phyloP scores from a whole-genome alignment of 2,888 invertebrate genomes.

The Zaprionus obscuricornis region DNA sequence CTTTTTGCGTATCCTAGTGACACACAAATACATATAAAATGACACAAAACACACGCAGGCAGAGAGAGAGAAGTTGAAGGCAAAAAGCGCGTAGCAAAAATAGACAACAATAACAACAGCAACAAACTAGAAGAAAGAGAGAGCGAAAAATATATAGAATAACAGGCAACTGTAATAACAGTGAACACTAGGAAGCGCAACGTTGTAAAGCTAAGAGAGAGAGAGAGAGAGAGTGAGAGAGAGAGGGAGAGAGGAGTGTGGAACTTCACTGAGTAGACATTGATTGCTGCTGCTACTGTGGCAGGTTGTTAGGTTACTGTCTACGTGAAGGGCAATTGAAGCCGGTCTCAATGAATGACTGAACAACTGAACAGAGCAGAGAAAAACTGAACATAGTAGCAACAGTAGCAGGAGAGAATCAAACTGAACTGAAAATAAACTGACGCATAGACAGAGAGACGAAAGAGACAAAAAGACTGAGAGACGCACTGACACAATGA shows the following conservation, averaged over 20 bases:
- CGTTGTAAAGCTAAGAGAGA: too few relatives aligned
- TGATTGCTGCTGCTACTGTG: constrained; percentile 71
- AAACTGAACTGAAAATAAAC: too few relatives aligned
- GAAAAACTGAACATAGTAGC: constrained; percentile 17
- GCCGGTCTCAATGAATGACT: constrained; percentile 54
- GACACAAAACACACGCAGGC: constrained; percentile 36
- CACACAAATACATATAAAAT: constrained; percentile 63
- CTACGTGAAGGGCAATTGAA: constrained; percentile 28
- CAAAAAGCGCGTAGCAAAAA: constrained; percentile 61
- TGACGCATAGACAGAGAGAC: constrained; percentile 6
- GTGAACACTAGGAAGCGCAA: constrained; percentile 5
- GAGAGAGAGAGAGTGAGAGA: neutral
- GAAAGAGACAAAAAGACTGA: constrained; percentile 8
- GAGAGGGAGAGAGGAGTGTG: constrained; percentile 3
- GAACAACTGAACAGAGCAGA: constrained; percentile 26
- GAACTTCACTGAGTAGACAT: constrained; percentile 58
- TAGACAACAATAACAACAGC: constrained; percentile 21
- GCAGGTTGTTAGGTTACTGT: constrained; percentile 70
- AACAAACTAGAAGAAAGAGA: constrained; percentile 20
- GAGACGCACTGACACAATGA: constrained; percentile 8
- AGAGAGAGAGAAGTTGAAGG: constrained; percentile 28
- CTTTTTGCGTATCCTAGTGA: constrained; percentile 76
- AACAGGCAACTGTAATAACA: constrained; percentile 54
- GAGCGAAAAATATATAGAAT: constrained; percentile 20
- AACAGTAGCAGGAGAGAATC: too few relatives aligned